Base-by-base conservation (phyloP, 2,888 invertebrate species). In the Lithophane ornitopus region DNA sequence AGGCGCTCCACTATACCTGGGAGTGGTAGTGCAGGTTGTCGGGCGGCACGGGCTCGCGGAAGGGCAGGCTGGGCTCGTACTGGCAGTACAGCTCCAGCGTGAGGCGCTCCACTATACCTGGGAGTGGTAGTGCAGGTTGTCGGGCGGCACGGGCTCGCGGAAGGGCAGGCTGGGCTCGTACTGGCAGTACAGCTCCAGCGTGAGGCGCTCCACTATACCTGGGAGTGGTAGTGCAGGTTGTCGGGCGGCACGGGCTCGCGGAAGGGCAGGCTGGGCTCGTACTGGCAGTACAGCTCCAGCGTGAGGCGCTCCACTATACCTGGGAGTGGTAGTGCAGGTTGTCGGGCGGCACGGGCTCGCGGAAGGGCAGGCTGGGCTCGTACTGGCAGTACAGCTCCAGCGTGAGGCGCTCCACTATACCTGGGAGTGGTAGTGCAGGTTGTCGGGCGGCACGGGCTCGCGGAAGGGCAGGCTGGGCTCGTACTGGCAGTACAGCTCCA, bases 361-460 rank as follows among this genome's bases (percentile, higher is more conserved):
- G 97, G 95, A 99, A 99, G 81, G 98, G 98, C 89, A 98, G 97
- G 95, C 98, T 98, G 88, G 97, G 97, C 93, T 99, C 99, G 93
- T 98, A 98, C 95, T 99, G 99, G 94, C 99, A 99, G 95, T 98
- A 99, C 88, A 99, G 97, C 95, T 99, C 99, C 88, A 99, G 97
- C 82, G 99, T 97, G 84, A 99, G 97, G 85, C 99, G 97, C 96
- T 99, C 98, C 86, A 6, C 44, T 14, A 6, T 34, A 49, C 95
- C 94, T 93, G 92, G 87, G 91, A 63, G 91, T 95, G 92, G 89
- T 95, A 95, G 90, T 93, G 91, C 78, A 87, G 68, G 92, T 94
- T 93, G 91, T 98, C 98, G 68, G 97, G 95, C 84, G 98, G 98
- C 85, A 98, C 98, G 73, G 98, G 97, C 95, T 99, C 98, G 91